Evolutionary conservation across 2,888 invertebrate species (phyloP).

Genomic region (Eustalomyia histrio): DNA sequence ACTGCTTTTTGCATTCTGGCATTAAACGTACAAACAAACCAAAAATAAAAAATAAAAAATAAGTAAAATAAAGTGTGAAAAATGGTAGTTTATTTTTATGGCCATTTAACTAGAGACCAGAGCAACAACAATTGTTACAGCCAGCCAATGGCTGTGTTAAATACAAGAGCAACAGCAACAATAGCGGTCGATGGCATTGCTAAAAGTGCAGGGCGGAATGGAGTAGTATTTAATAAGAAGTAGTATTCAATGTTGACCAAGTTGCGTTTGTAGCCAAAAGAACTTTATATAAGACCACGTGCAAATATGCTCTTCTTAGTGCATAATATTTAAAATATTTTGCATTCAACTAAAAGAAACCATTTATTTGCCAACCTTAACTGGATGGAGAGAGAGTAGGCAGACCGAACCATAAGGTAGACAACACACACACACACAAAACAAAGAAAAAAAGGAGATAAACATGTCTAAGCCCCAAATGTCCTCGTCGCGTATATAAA

Average conservation of each 20-base stretch:
- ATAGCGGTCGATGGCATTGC: slow-evolving; percentile 10
- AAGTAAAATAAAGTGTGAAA: slow-evolving; percentile 53
- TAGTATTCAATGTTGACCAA: slow-evolving; percentile 38
- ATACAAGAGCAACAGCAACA: slow-evolving; percentile 27
- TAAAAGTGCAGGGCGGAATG: not conserved
- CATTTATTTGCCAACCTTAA: slow-evolving; percentile 15
- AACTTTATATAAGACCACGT: slow-evolving; percentile 46
- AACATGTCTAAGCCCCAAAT: slow-evolving; percentile 48
- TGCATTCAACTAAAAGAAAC: slow-evolving; percentile 4
- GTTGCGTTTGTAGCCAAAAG: slow-evolving; percentile 48
- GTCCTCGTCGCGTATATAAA: slow-evolving; percentile 38
- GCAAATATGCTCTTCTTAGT: slow-evolving; percentile 49
- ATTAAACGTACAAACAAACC: slow-evolving; percentile 35
- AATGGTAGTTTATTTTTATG: slow-evolving; percentile 61
- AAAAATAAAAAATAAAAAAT: slow-evolving; percentile 22
- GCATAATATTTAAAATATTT: slow-evolving; percentile 8
- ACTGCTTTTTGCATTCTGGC: slow-evolving; percentile 46
- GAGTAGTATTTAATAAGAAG: slow-evolving; percentile 4
- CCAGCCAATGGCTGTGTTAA: slow-evolving; percentile 47
- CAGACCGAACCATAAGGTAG: slow-evolving; percentile 30
- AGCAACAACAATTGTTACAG: slow-evolving; percentile 17
- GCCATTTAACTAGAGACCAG: slow-evolving; percentile 45
- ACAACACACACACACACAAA: not conserved
- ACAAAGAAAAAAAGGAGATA: slow-evolving; percentile 8
- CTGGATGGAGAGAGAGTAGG: not conserved